Evolutionary conservation across 2,888 invertebrate species (phyloP).

Genomic region (Eilema griseolum): DNA sequence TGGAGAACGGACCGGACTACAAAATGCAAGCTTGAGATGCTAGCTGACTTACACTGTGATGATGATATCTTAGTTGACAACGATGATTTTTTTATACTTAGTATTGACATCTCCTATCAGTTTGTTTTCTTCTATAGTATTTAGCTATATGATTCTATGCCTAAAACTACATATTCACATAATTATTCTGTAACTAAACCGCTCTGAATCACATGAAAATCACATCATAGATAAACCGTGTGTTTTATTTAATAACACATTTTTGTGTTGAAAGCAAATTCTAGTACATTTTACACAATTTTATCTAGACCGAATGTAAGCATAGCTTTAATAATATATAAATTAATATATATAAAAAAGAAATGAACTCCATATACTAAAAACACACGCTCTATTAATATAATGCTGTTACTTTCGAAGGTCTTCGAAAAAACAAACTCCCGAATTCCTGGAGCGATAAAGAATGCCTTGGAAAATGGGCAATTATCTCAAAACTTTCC

Average conservation of each 20-base stretch:
- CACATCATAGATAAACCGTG: conserved; percentile 41
- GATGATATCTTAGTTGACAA: too few species aligned
- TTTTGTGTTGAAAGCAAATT: too few species aligned
- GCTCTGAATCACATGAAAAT: conserved; percentile 48
- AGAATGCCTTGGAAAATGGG: conserved; percentile 53
- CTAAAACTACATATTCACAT: conserved; percentile 43
- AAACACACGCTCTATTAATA: conserved; percentile 11
- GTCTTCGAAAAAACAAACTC: conserved; percentile 34
- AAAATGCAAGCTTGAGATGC: too few species aligned
- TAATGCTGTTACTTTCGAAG: conserved; percentile 18
- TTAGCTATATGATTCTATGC: conserved; percentile 8
- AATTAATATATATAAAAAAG: too few species aligned
- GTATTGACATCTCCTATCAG: neutral
- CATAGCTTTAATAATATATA: too few species aligned
- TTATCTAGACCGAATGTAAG: too few species aligned
- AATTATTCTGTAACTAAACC: conserved; percentile 54
- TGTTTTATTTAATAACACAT: neutral
- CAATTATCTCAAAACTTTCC: conserved; percentile 65
- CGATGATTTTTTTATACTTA: too few species aligned
- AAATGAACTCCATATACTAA: neutral
- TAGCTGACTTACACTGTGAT: too few species aligned
- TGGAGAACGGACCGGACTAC: too few species aligned
- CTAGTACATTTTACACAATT: too few species aligned
- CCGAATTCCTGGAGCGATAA: conserved; percentile 35
- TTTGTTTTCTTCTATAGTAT: neutral